Percentiles rank a stretch among this genome's conserved stretches.
Conservation (phyloP, 2,113 vertebrate genomes). For the Leptodactylus fuscus region DNA sequence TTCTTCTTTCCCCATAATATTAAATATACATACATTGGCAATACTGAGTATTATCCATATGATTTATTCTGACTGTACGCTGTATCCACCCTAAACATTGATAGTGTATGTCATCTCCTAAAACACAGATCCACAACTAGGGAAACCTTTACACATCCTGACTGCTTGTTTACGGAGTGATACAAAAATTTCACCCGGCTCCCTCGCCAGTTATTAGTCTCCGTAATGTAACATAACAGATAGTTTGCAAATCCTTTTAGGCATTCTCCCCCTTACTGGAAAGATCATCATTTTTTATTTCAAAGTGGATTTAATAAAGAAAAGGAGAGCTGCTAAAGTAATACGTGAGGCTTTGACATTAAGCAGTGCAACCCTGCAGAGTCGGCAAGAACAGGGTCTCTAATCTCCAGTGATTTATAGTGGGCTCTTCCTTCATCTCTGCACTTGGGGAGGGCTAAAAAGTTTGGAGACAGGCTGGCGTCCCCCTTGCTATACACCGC, state of each 20-base stretch:
- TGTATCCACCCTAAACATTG: neutral
- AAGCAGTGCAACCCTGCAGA: constrained; percentile 90
- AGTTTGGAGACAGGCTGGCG: constrained; percentile 97
- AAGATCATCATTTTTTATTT: constrained; percentile 86
- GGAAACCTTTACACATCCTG: constrained; percentile 70
- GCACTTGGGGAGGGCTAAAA: constrained; percentile 89
- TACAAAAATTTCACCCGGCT: constrained; percentile 81
- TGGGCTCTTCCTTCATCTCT: constrained; percentile 90
- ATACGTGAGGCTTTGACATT: constrained; percentile 92
- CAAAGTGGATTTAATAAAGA: constrained; percentile 91
- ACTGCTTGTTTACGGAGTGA: constrained; percentile 72
- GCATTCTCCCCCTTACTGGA: constrained; percentile 82
- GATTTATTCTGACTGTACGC: neutral
- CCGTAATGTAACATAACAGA: constrained; percentile 85
- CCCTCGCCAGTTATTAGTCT: constrained; percentile 83
- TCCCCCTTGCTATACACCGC: constrained; percentile 80
- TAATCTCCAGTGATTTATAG: constrained; percentile 99
- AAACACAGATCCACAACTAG: constrained; percentile 63
- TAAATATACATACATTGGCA: no score
- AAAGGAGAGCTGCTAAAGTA: constrained; percentile 90
- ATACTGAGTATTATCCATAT: neutral
- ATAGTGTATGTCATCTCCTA: constrained; percentile 18
- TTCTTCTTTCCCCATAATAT: no score
- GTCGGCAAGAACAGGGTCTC: constrained; percentile 90
- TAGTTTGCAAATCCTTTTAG: constrained; percentile 88